Evolutionary conservation across 2,888 invertebrate genomes (phyloP), one percentile per base, ranked within the genome.

Genomic region (Tenthredo livida): DNA sequence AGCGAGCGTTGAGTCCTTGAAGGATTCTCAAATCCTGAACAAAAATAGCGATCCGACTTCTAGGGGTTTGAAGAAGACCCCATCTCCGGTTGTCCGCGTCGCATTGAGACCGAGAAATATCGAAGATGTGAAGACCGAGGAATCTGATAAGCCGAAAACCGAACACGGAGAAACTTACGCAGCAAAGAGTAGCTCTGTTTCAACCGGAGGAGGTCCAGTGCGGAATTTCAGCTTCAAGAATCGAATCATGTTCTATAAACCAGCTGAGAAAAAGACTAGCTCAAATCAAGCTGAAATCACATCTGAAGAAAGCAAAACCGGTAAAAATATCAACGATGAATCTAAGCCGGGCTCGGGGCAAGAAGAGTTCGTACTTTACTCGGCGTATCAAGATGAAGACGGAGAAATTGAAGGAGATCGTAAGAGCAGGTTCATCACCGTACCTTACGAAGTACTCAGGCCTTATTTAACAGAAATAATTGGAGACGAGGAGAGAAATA

Each of bases 361-460:
- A 29, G 85, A 82, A 40, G 65, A 58, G n/a, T 70, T 85, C 21
- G 21, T 85, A 21, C 67, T 85, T 17, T 84, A 84, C 54, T 85
- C 85, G 25, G 50, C 54, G n/a, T 43, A 65, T 15, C 70, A 82
- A 25, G 33, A 47, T 10, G 47, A 43, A 21, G 54, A 78, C 37
- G 40, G 40, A 77, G 9, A 7, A 67, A 67, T 17, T 15, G 67
- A 61, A 37, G 67, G 67, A 15, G 5, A 70, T 21, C 37, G 54
- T 54, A 80, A 84, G n/a, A 43, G 61, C 65, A 78, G 37, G 9
- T 78, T 58, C 40, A 54, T 84, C n/a, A 65, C 43, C 12, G 67
- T 84, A 43, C 84, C 84, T n/a, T 84, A 80, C 40, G 75, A 75
- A 33, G 84, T 84, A 10, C 33, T 84, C 12, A 58, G 67, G 9